Conservation (phyloP, 2,888 invertebrate genomes). For the Alloplasta piceator region DNA sequence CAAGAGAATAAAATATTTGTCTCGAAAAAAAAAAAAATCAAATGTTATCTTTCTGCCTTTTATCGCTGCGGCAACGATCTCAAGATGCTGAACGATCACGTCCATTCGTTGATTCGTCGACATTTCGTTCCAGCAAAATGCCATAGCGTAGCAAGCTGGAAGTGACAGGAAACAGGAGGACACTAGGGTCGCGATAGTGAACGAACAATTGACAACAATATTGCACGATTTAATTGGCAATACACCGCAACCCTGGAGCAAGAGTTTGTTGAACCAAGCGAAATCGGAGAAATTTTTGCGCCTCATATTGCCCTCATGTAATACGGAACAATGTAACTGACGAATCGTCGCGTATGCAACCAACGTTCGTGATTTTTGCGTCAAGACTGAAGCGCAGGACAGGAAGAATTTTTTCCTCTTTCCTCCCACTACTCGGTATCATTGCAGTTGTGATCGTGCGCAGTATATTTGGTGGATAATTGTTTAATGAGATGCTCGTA, state of each 20-base stretch:
- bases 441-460: slow-evolving; percentile 5
- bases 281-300: slow-evolving; percentile 43
- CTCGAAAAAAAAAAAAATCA: not conserved
- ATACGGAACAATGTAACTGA: too few relatives aligned
- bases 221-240: slow-evolving; percentile 47
- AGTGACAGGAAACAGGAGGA: slow-evolving; percentile 24
- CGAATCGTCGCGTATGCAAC: too few relatives aligned
- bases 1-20: not conserved
- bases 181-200: slow-evolving; percentile 9
- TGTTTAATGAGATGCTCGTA: slow-evolving; percentile 31
- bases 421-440: not conserved
- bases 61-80: slow-evolving; percentile 15
- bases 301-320: slow-evolving; percentile 22
- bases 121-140: slow-evolving; percentile 37
- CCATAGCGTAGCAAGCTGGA: slow-evolving; percentile 33
- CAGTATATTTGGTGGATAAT: slow-evolving; percentile 15
- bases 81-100: slow-evolving; percentile 15
- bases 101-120: slow-evolving; percentile 16
- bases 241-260: slow-evolving; percentile 44
- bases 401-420: slow-evolving; percentile 12
- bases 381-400: not conserved
- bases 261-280: slow-evolving; percentile 45
- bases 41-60: slow-evolving; percentile 17
- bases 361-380: too few relatives aligned
- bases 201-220: slow-evolving; percentile 18